A percentile compares a stretch with the other conserved stretches of the same genome.
Evolutionary conservation across 1,140 invertebrate species (phyloP).

Genomic region (Spodoptera frugiperda): DNA sequence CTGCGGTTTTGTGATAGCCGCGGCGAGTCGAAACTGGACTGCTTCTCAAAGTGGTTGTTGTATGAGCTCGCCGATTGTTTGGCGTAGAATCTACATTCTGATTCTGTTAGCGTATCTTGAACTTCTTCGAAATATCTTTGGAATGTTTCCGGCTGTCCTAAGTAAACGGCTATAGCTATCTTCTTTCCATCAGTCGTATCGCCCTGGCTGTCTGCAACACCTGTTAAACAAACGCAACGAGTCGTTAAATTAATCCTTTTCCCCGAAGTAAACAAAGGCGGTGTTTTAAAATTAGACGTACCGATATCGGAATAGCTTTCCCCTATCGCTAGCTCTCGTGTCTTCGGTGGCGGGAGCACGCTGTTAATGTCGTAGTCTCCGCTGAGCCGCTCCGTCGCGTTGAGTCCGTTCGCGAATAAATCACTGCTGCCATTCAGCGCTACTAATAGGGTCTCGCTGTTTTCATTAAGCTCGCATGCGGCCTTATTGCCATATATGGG

Average conservation of each 20-base stretch:
- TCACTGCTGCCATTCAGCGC: constrained; percentile 74
- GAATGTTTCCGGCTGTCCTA: constrained; percentile 93
- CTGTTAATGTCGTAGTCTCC: constrained; percentile 84
- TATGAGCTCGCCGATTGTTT: constrained; percentile 80
- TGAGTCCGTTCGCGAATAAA: constrained; percentile 79
- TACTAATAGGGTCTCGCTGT: constrained; percentile 73
- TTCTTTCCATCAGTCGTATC: constrained; percentile 94
- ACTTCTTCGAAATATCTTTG: constrained; percentile 90
- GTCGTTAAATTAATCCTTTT: constrained; percentile 16
- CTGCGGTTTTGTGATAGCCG: constrained; percentile 84
- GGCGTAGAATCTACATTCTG: constrained; percentile 86
- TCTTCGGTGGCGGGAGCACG: constrained; percentile 83
- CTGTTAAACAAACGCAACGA: constrained; percentile 62
- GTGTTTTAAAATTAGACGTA: constrained; percentile 64
- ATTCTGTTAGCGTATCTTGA: constrained; percentile 86
- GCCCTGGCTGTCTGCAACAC: constrained; percentile 88
- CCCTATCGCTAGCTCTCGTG: constrained; percentile 82
- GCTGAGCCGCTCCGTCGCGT: constrained; percentile 74
- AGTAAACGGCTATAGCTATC: constrained; percentile 93
- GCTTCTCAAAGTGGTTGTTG: constrained; percentile 84
- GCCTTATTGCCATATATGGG: constrained; percentile 83
- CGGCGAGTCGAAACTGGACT: constrained; percentile 86
- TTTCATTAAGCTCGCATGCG: constrained; percentile 78
- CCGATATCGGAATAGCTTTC: constrained; percentile 86
- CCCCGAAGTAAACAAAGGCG: constrained; percentile 10